Percentiles rank a stretch among this genome's conserved stretches.
Evolutionary conservation across 2,888 invertebrate species (phyloP).

Genomic region (Netelia fuscicornis): DNA sequence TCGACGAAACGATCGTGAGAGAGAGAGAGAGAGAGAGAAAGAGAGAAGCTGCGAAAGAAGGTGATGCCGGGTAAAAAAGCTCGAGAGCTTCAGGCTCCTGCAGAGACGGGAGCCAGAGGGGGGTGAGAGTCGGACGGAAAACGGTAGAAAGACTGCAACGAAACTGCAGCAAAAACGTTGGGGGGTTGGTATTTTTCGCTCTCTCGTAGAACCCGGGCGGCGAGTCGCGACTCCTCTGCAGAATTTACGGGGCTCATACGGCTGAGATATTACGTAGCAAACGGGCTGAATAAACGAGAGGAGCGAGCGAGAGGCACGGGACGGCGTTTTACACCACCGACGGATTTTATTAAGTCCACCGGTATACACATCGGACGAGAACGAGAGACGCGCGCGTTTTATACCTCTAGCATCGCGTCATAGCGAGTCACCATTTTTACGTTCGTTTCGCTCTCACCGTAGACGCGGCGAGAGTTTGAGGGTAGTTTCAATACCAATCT

Average conservation of each 20-base stretch:
- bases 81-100: slow-evolving; percentile 18
- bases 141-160: slow-evolving; percentile 33
- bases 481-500: not conserved
- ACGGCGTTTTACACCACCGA: slow-evolving; percentile 45
- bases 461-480: not conserved
- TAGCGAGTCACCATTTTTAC: not conserved
- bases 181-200: slow-evolving; percentile 22
- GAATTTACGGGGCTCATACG: slow-evolving; percentile 11
- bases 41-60: slow-evolving; percentile 37
- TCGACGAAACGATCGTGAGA: slow-evolving; percentile 36
- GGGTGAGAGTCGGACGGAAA: slow-evolving; percentile 38
- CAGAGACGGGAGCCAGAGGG: not conserved
- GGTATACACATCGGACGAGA: no score
- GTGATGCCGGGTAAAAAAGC: not conserved
- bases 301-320: slow-evolving; percentile 15
- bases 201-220: not conserved
- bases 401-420: no score
- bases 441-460: not conserved
- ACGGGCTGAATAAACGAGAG: slow-evolving; percentile 63
- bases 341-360: slow-evolving; percentile 56
- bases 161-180: slow-evolving; percentile 23
- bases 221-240: slow-evolving; percentile 5
- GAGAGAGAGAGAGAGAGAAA: slow-evolving; percentile 28
- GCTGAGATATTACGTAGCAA: slow-evolving; percentile 64
- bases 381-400: no score